Conservation (phyloP, 1,140 invertebrate species). For the Euwallacea fornicatus region DNA sequence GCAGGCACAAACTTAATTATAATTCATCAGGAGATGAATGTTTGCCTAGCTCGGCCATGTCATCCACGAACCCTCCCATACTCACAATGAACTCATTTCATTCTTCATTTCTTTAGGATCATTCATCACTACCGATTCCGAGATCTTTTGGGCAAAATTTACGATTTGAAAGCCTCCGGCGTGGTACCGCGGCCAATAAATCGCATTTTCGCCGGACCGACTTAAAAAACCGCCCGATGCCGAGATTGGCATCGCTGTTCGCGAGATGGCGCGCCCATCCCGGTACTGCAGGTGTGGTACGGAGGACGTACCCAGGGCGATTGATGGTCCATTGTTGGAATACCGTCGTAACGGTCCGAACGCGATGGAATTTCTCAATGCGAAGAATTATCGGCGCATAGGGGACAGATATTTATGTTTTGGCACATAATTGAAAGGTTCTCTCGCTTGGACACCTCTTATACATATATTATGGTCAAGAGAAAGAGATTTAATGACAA, state of each 20-base stretch:
- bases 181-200: slow-evolving; percentile 16
- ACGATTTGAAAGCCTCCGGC: slow-evolving; percentile 10
- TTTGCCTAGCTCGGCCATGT: no score
- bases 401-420: slow-evolving; percentile 2
- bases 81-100: slow-evolving; percentile 8
- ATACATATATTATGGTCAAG: no score
- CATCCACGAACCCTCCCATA: no score
- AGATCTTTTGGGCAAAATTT: slow-evolving; percentile 15
- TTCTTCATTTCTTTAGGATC: slow-evolving; percentile 1
- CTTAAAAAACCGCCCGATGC: slow-evolving; percentile 18
- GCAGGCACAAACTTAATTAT: no score
- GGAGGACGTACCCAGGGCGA: slow-evolving; percentile 23
- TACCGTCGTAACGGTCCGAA: slow-evolving; percentile 13
- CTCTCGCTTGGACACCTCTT: no score
- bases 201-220: slow-evolving; percentile 21
- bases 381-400: slow-evolving; percentile 2
- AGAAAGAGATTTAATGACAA: no score
- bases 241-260: slow-evolving; percentile 11
- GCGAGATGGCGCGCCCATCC: slow-evolving; percentile 30
- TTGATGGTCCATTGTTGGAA: slow-evolving; percentile 31
- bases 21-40: no score
- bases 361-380: slow-evolving; percentile 1
- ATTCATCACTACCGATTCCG: slow-evolving; percentile 14
- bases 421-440: no score
- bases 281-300: slow-evolving; percentile 24